A percentile compares a stretch with the other conserved stretches of the same genome.
Conservation (phyloP, 2,113 vertebrate species). For the Microcebus lehilahytsara region DNA sequence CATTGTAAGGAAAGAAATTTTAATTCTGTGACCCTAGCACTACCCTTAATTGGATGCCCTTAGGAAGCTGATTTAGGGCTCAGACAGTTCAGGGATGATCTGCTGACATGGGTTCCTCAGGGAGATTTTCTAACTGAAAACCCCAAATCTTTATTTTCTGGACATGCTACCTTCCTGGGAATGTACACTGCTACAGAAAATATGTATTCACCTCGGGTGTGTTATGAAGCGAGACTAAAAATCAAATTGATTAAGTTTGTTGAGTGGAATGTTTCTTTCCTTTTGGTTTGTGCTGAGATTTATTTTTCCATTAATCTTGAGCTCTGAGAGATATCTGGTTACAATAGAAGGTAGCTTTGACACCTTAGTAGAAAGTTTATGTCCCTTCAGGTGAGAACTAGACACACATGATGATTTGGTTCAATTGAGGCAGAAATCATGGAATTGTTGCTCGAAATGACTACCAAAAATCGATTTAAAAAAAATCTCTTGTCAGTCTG, state of each 20-base stretch:
- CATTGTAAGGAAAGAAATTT: not conserved
- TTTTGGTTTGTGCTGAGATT: constrained; percentile 35
- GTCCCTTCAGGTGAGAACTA: not conserved
- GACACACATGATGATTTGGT: constrained; percentile 3
- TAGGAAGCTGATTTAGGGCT: not conserved
- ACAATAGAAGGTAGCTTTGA: constrained; percentile 33
- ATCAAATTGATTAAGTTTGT: constrained; percentile 25
- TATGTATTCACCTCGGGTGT: not conserved
- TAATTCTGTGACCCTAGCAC: not conserved
- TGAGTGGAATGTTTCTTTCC: constrained; percentile 33
- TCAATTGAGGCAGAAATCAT: constrained; percentile 37
- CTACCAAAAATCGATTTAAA: not conserved
- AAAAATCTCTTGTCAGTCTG: not conserved
- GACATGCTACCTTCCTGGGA: not conserved
- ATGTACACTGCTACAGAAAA: not conserved
- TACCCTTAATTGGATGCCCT: not conserved
- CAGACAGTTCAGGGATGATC: not conserved
- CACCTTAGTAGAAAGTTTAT: not conserved
- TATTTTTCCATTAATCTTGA: constrained; percentile 52
- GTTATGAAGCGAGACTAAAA: constrained; percentile 26
- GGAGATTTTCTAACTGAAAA: not conserved
- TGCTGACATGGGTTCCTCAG: not conserved
- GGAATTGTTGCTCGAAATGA: not conserved
- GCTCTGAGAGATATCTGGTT: not conserved
- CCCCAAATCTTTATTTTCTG: not conserved